Evolutionary conservation across 2,888 invertebrate genomes (phyloP).

Genomic region (Patella depressa): DNA sequence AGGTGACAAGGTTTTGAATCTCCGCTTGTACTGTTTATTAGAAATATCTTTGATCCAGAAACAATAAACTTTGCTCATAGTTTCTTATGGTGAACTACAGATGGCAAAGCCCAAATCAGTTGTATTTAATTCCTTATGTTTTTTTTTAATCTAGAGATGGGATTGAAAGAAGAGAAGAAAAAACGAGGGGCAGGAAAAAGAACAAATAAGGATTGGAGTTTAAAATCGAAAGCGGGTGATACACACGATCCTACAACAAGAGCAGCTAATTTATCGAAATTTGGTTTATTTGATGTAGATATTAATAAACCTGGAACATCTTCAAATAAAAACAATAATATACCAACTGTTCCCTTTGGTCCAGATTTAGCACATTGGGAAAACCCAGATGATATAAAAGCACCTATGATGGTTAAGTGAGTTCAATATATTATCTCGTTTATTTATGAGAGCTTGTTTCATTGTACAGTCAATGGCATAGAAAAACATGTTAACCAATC

Average conservation of each 20-base stretch:
- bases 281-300: slow-evolving; percentile 29
- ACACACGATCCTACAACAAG: slow-evolving; percentile 54
- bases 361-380: slow-evolving; percentile 75
- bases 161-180: neutral
- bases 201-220: neutral
- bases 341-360: slow-evolving; percentile 73
- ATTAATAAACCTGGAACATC: neutral
- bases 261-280: slow-evolving; percentile 48
- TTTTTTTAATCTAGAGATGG: neutral
- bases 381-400: slow-evolving; percentile 69
- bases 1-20: too few relatives aligned
- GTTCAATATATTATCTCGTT: slow-evolving; percentile 28
- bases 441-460: too few relatives aligned
- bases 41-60: too few relatives aligned
- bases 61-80: too few relatives aligned
- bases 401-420: slow-evolving; percentile 71
- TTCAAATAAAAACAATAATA: slow-evolving; percentile 41
- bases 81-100: too few relatives aligned
- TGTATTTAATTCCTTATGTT: too few relatives aligned
- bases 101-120: too few relatives aligned
- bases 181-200: neutral
- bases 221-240: slow-evolving; percentile 22
- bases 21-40: too few relatives aligned
- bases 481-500: too few relatives aligned
- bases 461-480: too few relatives aligned